phyloP scores from a whole-genome alignment of 2,113 vertebrate species.

The Myiagra hebetior region DNA sequence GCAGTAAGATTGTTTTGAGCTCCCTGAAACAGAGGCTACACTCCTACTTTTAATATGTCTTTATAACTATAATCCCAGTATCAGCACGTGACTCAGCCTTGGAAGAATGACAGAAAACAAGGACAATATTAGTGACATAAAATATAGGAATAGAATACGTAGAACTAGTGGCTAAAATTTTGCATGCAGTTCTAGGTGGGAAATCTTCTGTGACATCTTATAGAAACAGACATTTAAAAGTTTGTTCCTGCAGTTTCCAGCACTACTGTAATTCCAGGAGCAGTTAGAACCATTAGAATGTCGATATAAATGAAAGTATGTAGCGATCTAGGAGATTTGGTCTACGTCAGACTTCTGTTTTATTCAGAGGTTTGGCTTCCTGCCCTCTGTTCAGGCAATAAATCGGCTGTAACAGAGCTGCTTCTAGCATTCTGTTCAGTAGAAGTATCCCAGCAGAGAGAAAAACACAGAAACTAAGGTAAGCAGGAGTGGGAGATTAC shows the following conservation, averaged over 20 bases:
- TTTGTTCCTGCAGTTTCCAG: background rate
- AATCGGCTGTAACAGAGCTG: slow-evolving; percentile 20
- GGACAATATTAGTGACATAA: background rate
- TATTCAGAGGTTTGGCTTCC: slow-evolving; percentile 7
- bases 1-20: background rate
- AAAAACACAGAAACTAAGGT: background rate
- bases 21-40: background rate
- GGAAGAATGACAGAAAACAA: background rate
- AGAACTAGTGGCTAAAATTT: background rate
- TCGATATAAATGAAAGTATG: background rate
- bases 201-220: background rate
- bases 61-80: background rate
- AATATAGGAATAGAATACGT: background rate
- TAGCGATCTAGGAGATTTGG: background rate
- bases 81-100: background rate
- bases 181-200: background rate
- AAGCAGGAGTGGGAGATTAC: background rate
- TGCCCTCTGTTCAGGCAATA: slow-evolving; percentile 32
- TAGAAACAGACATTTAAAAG: background rate
- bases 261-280: background rate
- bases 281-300: background rate
- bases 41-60: background rate
- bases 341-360: background rate
- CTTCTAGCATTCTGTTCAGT: background rate
- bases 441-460: background rate